Evolutionary conservation across 2,113 vertebrate genomes (phyloP), one percentile per base, ranked within the genome.

Genomic region (Glareola pratincola): DNA sequence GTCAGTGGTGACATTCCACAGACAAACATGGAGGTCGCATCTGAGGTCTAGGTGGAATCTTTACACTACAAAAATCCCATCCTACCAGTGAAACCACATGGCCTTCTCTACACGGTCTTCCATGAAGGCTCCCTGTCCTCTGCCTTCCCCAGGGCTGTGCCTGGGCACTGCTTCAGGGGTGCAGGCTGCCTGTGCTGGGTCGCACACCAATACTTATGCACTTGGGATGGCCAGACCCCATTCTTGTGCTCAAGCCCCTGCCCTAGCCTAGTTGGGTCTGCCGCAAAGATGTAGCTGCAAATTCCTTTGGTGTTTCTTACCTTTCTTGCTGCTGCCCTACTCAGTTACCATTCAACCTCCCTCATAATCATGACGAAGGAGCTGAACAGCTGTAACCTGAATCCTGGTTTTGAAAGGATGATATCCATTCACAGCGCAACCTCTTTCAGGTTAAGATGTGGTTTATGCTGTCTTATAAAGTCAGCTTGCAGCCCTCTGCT

Each of bases 1-100:
- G 10, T 30, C 1, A 1, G 5, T 41, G 16, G 16, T 54, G 20
- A 47, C 1, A 0, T 59, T 84, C n/a, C 56, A 64, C 43, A 37
- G 39, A 26, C 11, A 32, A 74, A 56, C 10, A 34, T 8, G 19
- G 29, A 75, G 26, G 43, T 48, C 13, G 22, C 4, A 13, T 71
- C 34, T 43, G 17, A 14, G 8, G 8, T 66, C 88, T 85, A 75
- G 13, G 48, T 14, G 29, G n/a, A 16, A 14, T 48, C 30, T 75
- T 69, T 69, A 26, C 47, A 34, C 10, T n/a, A 6, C 34, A 64
- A 66, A 93, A 75, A 64, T 57, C 36, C 20, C 9, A 18, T 39
- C 41, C 34, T 47, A n/a, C 12, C 45, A 50, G 20, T 54, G 45
- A 81, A 66, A 59, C 23, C 1, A 0, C 12, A 27, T 48, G 27